Evolutionary conservation across 2,797 vertebrate species (phyloP).

Genomic region (Alfaro cultratus): DNA sequence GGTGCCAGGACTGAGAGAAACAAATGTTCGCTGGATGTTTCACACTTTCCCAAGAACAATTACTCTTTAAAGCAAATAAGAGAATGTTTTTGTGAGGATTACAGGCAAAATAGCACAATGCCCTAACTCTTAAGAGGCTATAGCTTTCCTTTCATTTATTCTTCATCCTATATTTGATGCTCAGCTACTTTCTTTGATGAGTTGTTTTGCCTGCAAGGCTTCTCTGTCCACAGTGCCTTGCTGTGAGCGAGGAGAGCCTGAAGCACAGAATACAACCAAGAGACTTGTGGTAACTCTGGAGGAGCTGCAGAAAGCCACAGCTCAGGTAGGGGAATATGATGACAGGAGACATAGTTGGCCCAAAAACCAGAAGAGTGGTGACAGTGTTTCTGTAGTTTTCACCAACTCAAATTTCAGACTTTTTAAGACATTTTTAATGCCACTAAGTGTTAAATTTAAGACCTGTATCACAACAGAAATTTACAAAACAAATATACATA

Average conservation of each 20-base stretch:
- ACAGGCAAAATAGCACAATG: neutral
- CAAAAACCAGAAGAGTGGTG: neutral
- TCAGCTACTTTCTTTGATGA: neutral
- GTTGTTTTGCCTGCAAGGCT: neutral
- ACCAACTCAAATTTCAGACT: too few relatives aligned
- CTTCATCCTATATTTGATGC: neutral
- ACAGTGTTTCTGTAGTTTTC: too few relatives aligned
- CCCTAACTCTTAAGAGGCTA: neutral
- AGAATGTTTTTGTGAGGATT: neutral
- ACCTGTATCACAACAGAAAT: too few relatives aligned
- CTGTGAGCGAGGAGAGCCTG: neutral
- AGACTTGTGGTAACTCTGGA: neutral
- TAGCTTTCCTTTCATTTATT: neutral
- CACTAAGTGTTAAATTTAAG: too few relatives aligned
- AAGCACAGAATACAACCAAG: neutral
- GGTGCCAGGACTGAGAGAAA: constrained; percentile 12
- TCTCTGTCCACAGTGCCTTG: neutral
- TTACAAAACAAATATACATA: too few relatives aligned
- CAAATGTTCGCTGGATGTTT: constrained; percentile 8
- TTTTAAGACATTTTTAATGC: too few relatives aligned
- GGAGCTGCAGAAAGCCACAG: neutral
- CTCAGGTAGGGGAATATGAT: neutral
- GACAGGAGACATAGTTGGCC: neutral
- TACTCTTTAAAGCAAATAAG: constrained; percentile 3
- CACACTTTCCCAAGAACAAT: constrained; percentile 12